Evolutionary conservation across 2,113 vertebrate species (phyloP).

Genomic region (Varanus salvator): DNA sequence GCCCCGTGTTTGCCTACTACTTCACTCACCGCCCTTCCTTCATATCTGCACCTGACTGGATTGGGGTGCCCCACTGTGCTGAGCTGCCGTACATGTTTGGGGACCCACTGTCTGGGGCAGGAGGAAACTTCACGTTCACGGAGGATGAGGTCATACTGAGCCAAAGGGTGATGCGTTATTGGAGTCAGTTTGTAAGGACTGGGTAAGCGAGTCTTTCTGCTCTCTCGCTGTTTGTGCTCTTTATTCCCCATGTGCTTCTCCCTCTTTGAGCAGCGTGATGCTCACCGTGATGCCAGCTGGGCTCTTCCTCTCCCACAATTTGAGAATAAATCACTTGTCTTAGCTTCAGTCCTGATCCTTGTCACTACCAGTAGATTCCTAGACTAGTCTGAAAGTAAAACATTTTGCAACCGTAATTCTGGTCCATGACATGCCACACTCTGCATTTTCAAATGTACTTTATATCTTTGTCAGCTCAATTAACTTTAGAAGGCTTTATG

Average conservation of each 20-base stretch:
- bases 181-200: conserved; percentile 78
- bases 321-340: neutral
- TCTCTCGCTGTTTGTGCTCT: neutral
- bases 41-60: conserved; percentile 80
- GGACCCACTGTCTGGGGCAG: conserved; percentile 71
- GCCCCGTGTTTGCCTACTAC: conserved; percentile 70
- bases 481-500: neutral
- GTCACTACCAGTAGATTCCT: neutral
- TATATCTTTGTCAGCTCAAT: neutral
- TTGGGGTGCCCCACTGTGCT: conserved; percentile 79
- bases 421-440: neutral
- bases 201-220: conserved; percentile 65
- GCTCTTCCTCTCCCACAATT: neutral
- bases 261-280: neutral
- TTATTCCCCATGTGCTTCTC: too few species aligned
- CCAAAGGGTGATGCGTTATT: conserved; percentile 79
- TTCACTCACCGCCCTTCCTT: conserved; percentile 78
- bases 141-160: conserved; percentile 74
- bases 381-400: neutral
- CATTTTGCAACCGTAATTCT: neutral
- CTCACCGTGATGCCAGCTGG: neutral
- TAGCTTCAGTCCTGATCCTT: neutral
- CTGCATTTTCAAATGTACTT: neutral
- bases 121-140: neutral
- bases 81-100: conserved; percentile 83